Base-by-base conservation (phyloP, 2,797 vertebrate species). In the Myripristis murdjan region DNA sequence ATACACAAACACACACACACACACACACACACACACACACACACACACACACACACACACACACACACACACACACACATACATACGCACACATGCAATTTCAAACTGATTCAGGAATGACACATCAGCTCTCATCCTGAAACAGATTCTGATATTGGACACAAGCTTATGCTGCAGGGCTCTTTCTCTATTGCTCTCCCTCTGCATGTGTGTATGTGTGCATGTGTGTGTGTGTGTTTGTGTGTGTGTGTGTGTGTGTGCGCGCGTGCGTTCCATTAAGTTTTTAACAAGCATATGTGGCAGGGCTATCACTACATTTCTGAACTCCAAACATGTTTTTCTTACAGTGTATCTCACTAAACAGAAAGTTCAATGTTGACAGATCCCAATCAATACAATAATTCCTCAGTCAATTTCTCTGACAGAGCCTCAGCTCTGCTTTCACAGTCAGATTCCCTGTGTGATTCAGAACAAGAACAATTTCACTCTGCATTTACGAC, bases 101-200 rank as follows among this genome's bases (percentile, higher is more conserved):
- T 80, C 31, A 79, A 82, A 71, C 70, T 73, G 84, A 88, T 84
- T 41, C 57, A 79, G 63, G 64, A 84, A 81, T 73, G 81, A 85
- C 82, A 87, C 77, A 86, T 89, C 72, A 64, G 77, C 76, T 80
- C 80, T 82, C 65, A 77, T 85, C 70, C 76, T 56, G 28, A 85
- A 89, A 85, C 85, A 86, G 75, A 90, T 90, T 85, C 79, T 63
- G 53, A 80, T 80, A 79, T 82, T 91, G 84, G 89, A 88, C 64
- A 37, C 56, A 51, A 55, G 43, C 63, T 64, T 37, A 53, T 46
- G 0, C 20, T 28, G 73, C 56, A 43, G 59, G n/a, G n/a, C 55
- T 79, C 62, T 53, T 26, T 57, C 52, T 53, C 57, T 77, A 26
- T 54, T 15, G n/a, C 26, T 20, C 26, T 55, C 15, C 35, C 16